Conservation (phyloP, 2,797 vertebrate genomes). For the Protosalanx chinensis region DNA sequence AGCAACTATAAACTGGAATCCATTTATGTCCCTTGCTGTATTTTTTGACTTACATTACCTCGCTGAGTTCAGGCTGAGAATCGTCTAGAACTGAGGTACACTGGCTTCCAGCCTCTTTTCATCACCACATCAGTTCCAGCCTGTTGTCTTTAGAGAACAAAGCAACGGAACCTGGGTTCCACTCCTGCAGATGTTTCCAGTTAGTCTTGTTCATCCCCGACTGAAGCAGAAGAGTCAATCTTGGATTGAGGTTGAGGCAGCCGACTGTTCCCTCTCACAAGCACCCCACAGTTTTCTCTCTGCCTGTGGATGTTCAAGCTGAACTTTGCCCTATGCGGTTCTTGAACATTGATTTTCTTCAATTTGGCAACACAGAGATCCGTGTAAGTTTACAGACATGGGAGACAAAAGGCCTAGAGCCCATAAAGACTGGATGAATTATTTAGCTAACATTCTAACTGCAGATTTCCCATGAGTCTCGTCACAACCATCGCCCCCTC, state of each 20-base stretch:
- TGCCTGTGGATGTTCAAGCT: constrained; percentile 9
- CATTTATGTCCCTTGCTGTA: too few species aligned
- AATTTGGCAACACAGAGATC: constrained; percentile 24
- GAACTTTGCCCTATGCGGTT: constrained; percentile 13
- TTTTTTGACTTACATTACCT: too few species aligned
- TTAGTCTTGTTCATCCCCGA: background rate
- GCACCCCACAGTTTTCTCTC: background rate
- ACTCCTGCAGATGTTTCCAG: constrained; percentile 6
- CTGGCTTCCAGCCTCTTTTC: background rate
- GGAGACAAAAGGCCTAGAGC: background rate
- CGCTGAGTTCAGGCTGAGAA: too few species aligned
- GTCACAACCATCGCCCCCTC: background rate
- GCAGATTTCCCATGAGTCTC: constrained; percentile 6
- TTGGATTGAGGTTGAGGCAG: background rate
- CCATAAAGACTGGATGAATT: constrained; percentile 20
- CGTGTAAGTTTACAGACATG: constrained; percentile 20
- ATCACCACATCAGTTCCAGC: constrained; percentile 6
- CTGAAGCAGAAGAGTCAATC: constrained; percentile 9
- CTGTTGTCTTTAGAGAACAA: background rate
- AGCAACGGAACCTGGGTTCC: background rate
- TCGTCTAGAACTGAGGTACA: background rate
- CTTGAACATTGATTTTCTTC: constrained; percentile 22
- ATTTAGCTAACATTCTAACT: constrained; percentile 16
- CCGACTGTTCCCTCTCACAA: constrained; percentile 13
- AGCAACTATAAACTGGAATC: too few species aligned